Conservation (phyloP, 2,888 invertebrate species). For the Melitaea athalia region DNA sequence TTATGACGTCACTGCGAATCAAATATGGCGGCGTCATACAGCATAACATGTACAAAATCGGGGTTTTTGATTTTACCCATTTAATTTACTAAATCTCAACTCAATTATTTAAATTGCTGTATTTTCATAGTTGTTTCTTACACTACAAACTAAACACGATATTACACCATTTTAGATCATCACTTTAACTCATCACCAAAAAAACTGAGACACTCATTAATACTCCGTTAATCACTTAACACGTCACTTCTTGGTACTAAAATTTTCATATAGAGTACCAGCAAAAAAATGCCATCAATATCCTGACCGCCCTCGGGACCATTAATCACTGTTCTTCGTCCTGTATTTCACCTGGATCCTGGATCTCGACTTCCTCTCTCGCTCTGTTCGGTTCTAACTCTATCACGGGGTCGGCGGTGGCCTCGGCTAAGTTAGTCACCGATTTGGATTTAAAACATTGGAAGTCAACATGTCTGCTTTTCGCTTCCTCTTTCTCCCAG, state of each 20-base stretch:
- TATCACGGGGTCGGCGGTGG: conserved; percentile 93
- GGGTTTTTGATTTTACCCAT: not conserved
- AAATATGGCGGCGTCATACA: not conserved
- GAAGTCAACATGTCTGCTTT: conserved; percentile 99
- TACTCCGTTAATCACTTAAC: not conserved
- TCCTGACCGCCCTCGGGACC: conserved; percentile 47
- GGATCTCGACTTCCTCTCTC: conserved; percentile 59
- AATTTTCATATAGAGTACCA: conserved; percentile 40
- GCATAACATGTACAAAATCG: not conserved
- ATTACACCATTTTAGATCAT: not conserved
- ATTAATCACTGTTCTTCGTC: conserved; percentile 54
- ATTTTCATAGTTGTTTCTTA: no score
- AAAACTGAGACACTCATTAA: not conserved
- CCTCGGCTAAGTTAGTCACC: conserved; percentile 97
- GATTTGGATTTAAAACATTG: conserved; percentile 99
- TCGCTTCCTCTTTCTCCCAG: conserved; percentile 99
- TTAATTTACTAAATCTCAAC: not conserved
- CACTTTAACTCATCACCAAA: not conserved
- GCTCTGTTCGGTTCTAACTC: conserved; percentile 82
- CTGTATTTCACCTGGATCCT: conserved; percentile 46
- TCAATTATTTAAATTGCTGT: not conserved
- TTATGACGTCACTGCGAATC: not conserved
- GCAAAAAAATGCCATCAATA: conserved; percentile 51
- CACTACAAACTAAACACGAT: not conserved
- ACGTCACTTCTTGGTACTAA: not conserved